These are phyloP conservation scores for Cuculus canorus DNA, from an alignment of 2,797 vertebrate genomes.

Conservation along the genomic window DNA sequence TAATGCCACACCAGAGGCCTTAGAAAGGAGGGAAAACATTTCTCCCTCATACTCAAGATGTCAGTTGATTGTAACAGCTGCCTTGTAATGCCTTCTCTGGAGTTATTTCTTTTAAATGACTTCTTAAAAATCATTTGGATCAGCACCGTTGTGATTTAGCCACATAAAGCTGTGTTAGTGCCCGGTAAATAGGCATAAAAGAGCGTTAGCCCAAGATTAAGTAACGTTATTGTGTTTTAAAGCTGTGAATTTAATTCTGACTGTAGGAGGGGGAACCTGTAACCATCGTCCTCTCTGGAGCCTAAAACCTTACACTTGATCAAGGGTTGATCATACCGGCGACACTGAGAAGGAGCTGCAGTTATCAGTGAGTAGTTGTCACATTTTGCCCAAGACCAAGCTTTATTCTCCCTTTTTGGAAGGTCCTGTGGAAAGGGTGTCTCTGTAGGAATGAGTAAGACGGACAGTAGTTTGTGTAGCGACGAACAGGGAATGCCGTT, in stretches of 20 bases:
- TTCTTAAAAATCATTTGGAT: fast-evolving
- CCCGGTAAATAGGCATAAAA: background rate
- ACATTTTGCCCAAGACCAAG: background rate
- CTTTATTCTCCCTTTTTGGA: background rate
- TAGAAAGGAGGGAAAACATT: background rate
- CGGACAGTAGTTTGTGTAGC: background rate
- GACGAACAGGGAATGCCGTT: background rate
- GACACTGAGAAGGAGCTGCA: background rate
- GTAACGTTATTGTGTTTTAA: background rate
- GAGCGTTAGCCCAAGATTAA: background rate
- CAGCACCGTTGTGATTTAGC: background rate
- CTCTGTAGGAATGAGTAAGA: background rate
- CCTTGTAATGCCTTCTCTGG: background rate
- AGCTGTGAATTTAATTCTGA: background rate
- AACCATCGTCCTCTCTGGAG: background rate
- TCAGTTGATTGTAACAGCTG: background rate
- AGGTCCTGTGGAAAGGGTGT: background rate
- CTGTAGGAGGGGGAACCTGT: background rate
- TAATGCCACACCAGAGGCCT: background rate
- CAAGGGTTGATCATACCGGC: background rate
- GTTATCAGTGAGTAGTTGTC: background rate
- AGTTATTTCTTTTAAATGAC: background rate
- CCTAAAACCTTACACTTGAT: background rate
- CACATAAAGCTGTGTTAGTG: background rate
- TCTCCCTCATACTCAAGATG: background rate